A percentile compares a stretch with the other conserved stretches of the same genome.
Conservation (phyloP, 2,888 invertebrate genomes). For the Harpalus rubripes region DNA sequence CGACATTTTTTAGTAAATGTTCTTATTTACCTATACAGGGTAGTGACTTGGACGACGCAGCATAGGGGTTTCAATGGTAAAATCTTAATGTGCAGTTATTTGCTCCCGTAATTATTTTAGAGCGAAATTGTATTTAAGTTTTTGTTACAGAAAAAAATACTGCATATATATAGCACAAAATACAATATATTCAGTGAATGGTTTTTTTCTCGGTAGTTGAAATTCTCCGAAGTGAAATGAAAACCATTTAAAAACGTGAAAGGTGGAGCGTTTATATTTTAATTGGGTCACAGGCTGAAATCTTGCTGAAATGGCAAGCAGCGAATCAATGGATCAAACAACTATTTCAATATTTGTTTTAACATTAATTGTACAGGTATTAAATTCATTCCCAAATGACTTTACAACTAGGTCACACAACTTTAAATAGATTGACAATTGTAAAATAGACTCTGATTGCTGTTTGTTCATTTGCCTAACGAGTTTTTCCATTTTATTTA, state of each 20-base stretch:
- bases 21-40: too few species aligned
- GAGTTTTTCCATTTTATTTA: conserved; percentile 3
- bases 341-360: conserved; percentile 50
- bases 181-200: neutral
- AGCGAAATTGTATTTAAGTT: too few species aligned
- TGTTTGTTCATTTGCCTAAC: conserved; percentile 17
- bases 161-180: too few species aligned
- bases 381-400: conserved; percentile 44
- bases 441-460: conserved; percentile 28
- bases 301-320: conserved; percentile 48
- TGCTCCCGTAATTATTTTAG: too few species aligned
- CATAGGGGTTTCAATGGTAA: too few species aligned
- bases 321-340: conserved; percentile 50
- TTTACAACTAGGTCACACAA: conserved; percentile 50
- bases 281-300: conserved; percentile 41
- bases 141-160: too few species aligned
- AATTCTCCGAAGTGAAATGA: neutral
- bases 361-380: conserved; percentile 49
- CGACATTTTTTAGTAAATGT: too few species aligned
- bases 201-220: neutral
- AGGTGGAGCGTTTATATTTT: conserved; percentile 12
- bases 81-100: too few species aligned
- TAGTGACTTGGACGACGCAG: too few species aligned
- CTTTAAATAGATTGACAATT: conserved; percentile 45
- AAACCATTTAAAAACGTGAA: neutral